phyloP scores from a whole-genome alignment of 2,888 invertebrate species.

The Cetonia aurata region DNA sequence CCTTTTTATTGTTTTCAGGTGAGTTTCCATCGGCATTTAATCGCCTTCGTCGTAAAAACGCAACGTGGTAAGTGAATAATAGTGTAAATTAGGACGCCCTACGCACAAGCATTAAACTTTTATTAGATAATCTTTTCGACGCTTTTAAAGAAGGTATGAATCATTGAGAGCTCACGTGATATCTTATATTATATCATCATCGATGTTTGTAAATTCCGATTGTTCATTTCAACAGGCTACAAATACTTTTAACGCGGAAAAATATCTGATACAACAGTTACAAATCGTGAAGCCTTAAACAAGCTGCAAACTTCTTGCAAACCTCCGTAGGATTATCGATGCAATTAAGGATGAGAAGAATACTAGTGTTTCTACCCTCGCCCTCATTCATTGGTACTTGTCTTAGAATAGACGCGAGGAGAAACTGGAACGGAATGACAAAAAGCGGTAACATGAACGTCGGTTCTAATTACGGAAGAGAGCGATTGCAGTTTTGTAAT shows the following conservation, averaged over 20 bases:
- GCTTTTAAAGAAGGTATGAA: neutral
- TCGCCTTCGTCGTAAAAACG: neutral
- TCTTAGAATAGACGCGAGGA: too few relatives aligned
- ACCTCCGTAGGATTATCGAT: constrained; percentile 31
- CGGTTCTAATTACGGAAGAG: too few relatives aligned
- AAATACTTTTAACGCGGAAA: constrained; percentile 14
- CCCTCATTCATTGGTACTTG: too few relatives aligned
- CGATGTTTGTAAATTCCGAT: too few relatives aligned
- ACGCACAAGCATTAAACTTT: neutral
- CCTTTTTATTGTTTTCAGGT: constrained; percentile 30
- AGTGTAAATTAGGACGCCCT: constrained; percentile 2
- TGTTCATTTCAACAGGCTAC: neutral
- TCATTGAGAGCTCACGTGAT: neutral
- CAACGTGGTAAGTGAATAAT: constrained; percentile 21
- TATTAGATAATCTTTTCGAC: neutral
- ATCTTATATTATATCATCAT: too few relatives aligned
- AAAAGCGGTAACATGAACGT: too few relatives aligned
- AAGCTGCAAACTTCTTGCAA: constrained; percentile 8
- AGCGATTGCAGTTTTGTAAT: too few relatives aligned
- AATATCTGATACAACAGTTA: constrained; percentile 35
- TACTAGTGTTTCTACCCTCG: too few relatives aligned
- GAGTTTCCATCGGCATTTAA: neutral
- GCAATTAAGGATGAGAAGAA: constrained; percentile 9
- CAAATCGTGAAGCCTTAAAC: constrained; percentile 42
- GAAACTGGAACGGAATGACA: too few relatives aligned